These are phyloP conservation scores for Pomatostomus ruficeps DNA, from an alignment of 2,113 vertebrate genomes.

Conservation along the genomic window DNA sequence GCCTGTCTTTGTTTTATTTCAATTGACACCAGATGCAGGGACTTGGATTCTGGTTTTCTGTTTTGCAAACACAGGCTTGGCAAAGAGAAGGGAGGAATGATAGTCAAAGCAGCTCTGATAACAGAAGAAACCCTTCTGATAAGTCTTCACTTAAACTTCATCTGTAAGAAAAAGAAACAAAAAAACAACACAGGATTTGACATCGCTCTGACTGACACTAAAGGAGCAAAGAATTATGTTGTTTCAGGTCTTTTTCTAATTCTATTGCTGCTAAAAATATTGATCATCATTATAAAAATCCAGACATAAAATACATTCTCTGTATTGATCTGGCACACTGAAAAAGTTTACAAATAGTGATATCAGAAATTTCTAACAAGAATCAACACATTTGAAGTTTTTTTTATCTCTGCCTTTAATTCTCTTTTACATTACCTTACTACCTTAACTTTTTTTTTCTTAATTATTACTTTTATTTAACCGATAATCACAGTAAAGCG, in stretches of 20 bases:
- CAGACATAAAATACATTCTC: not conserved
- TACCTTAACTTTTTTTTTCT: accelerated
- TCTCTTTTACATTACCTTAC: accelerated
- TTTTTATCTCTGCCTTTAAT: not conserved
- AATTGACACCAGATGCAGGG: slow-evolving; percentile 53
- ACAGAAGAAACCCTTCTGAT: not conserved
- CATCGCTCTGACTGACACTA: not conserved
- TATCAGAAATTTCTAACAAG: not conserved
- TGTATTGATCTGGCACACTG: not conserved
- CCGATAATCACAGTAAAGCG: not conserved
- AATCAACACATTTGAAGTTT: not conserved
- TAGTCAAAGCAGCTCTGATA: not conserved
- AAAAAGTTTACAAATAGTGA: not conserved
- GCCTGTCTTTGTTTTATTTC: slow-evolving; percentile 67
- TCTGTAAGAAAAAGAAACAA: not conserved
- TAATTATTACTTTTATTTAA: not conserved
- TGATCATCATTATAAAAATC: not conserved
- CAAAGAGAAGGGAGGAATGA: not conserved
- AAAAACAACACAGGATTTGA: not conserved
- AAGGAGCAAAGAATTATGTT: not conserved
- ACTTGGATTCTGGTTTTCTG: slow-evolving; percentile 49
- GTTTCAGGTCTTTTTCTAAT: not conserved
- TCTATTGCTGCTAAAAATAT: not conserved
- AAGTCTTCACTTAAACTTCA: not conserved
- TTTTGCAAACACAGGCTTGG: slow-evolving; percentile 28